These are phyloP conservation scores for Acheta domesticus DNA, from an alignment of 2,888 invertebrate species.

Conservation along the genomic window DNA sequence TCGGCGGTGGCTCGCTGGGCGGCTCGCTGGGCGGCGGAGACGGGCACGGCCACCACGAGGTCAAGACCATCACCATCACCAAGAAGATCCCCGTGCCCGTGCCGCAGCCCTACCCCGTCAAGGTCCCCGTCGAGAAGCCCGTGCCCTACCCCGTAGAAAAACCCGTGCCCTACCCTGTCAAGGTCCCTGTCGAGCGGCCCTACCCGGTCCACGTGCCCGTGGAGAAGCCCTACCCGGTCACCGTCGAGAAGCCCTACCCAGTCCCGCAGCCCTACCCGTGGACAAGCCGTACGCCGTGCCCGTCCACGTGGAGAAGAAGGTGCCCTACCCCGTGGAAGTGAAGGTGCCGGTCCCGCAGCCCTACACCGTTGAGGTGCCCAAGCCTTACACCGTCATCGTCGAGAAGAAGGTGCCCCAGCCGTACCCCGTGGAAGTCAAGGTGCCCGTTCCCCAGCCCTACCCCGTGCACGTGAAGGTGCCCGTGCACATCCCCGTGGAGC, in stretches of 20 bases:
- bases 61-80: constrained; percentile 30
- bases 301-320: constrained; percentile 59
- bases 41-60: background rate
- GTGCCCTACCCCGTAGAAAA: constrained; percentile 62
- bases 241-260: constrained; percentile 36
- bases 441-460: constrained; percentile 62
- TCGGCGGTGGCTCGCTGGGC: background rate
- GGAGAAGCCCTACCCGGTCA: constrained; percentile 52
- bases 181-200: constrained; percentile 33
- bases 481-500: constrained; percentile 33
- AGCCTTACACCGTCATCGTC: constrained; percentile 64
- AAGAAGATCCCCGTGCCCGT: constrained; percentile 28
- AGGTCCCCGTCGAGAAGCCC: constrained; percentile 48
- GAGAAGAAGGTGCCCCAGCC: constrained; percentile 53
- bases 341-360: constrained; percentile 37
- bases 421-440: constrained; percentile 55
- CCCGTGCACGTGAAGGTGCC: constrained; percentile 45
- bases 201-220: constrained; percentile 60
- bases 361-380: constrained; percentile 38
- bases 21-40: background rate
- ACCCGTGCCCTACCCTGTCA: constrained; percentile 51
- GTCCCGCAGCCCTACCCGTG: constrained; percentile 61
- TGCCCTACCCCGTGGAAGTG: constrained; percentile 36
- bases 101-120: constrained; percentile 31
- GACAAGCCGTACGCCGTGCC: constrained; percentile 66